Conservation (phyloP, 1,140 invertebrate species). For the Sarcophaga bullata region DNA sequence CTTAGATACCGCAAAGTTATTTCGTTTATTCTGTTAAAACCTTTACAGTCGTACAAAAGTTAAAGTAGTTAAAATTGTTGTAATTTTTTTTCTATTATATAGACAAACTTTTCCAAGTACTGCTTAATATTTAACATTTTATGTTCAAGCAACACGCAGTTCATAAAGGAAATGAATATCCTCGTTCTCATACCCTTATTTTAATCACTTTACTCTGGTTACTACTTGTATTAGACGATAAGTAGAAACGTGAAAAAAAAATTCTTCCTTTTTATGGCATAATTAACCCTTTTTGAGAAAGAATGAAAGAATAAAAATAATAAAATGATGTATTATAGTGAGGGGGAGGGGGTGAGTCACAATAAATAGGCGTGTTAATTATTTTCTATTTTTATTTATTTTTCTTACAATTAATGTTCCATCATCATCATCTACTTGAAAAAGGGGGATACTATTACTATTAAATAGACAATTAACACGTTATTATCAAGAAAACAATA, state of each 20-base stretch:
- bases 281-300: conserved; percentile 24
- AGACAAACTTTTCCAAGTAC: background rate
- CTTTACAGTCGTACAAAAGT: too few relatives aligned
- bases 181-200: too few relatives aligned
- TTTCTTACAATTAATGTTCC: background rate
- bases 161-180: background rate
- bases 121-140: background rate
- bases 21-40: too few relatives aligned
- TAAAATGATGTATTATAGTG: background rate
- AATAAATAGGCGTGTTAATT: conserved; percentile 15
- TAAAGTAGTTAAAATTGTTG: too few relatives aligned
- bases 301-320: background rate
- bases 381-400: conserved; percentile 1
- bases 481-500: background rate
- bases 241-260: background rate
- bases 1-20: too few relatives aligned
- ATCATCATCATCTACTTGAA: background rate
- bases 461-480: background rate
- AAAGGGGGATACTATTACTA: background rate
- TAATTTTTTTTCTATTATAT: background rate
- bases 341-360: background rate
- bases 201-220: background rate
- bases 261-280: conserved; percentile 25
- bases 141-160: background rate
- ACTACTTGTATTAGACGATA: background rate